A percentile compares a stretch with the other conserved stretches of the same genome.
phyloP scores from a whole-genome alignment of 2,888 invertebrate species.

The Scelioninae gen. 2 region DNA sequence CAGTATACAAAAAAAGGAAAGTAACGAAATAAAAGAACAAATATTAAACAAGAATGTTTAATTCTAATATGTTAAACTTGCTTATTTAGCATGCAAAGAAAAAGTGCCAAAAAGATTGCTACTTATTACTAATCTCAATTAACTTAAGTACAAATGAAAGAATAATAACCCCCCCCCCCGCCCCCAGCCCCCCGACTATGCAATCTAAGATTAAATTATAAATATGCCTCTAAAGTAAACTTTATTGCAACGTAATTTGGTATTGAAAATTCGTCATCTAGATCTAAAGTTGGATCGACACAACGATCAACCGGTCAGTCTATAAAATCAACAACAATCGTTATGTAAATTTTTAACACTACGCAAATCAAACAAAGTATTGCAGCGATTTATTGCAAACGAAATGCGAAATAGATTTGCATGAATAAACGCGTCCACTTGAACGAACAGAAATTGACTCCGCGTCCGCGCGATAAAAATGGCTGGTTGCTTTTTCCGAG shows the following conservation, averaged over 20 bases:
- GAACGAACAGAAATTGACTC: constrained; percentile 36
- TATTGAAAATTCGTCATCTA: constrained; percentile 32
- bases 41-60: no score
- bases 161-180: no score
- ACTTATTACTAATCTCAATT: no score
- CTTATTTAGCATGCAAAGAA: no score
- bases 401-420: constrained; percentile 27
- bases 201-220: constrained; percentile 22
- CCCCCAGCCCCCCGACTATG: no score
- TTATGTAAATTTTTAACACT: constrained; percentile 25
- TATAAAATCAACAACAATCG: constrained; percentile 34
- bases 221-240: constrained; percentile 20
- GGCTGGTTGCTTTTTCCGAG: constrained; percentile 22
- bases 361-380: constrained; percentile 34
- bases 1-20: no score
- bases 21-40: no score
- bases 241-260: constrained; percentile 51
- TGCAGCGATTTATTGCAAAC: constrained; percentile 54
- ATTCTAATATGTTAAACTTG: no score
- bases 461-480: constrained; percentile 45
- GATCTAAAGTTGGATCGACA: constrained; percentile 31
- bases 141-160: no score
- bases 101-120: no score
- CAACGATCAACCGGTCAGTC: constrained; percentile 13
- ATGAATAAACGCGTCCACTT: constrained; percentile 31